Evolutionary conservation across 2,797 vertebrate species (phyloP).

Genomic region (Sebastes iracundus): DNA sequence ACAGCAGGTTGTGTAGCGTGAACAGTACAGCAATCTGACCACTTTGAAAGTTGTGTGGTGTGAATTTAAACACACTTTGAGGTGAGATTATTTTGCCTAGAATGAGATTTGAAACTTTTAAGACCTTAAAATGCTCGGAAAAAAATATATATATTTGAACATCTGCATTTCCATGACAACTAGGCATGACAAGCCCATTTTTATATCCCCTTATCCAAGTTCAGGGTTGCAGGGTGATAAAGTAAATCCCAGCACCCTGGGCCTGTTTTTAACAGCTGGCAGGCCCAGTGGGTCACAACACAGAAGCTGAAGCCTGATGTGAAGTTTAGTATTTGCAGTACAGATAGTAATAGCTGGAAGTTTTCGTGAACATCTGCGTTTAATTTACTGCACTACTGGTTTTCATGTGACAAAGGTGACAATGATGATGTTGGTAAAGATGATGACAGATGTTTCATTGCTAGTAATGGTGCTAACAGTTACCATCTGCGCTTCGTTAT

Average conservation of each 20-base stretch:
- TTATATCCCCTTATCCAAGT: neutral
- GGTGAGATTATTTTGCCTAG: neutral
- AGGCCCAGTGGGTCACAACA: neutral
- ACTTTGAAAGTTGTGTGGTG: neutral
- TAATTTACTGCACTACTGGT: conserved; percentile 30
- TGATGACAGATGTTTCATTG: conserved; percentile 44
- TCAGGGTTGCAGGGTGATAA: neutral
- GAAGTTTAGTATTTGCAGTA: neutral
- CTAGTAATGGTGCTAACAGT: conserved; percentile 31
- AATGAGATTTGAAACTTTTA: neutral
- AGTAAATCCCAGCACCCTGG: neutral
- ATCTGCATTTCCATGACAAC: neutral
- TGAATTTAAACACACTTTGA: neutral
- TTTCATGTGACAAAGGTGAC: conserved; percentile 36
- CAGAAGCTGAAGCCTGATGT: neutral
- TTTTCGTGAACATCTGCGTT: conserved; percentile 41
- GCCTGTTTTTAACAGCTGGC: neutral
- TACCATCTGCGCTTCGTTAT: conserved; percentile 47
- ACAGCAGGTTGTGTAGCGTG: neutral
- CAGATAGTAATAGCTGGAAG: neutral
- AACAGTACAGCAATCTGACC: neutral
- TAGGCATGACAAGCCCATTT: neutral
- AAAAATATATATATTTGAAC: neutral
- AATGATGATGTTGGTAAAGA: conserved; percentile 28
- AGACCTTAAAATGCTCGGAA: neutral